These are phyloP conservation scores for Heliconius cydno DNA, from an alignment of 2,888 invertebrate genomes.

Conservation along the genomic window DNA sequence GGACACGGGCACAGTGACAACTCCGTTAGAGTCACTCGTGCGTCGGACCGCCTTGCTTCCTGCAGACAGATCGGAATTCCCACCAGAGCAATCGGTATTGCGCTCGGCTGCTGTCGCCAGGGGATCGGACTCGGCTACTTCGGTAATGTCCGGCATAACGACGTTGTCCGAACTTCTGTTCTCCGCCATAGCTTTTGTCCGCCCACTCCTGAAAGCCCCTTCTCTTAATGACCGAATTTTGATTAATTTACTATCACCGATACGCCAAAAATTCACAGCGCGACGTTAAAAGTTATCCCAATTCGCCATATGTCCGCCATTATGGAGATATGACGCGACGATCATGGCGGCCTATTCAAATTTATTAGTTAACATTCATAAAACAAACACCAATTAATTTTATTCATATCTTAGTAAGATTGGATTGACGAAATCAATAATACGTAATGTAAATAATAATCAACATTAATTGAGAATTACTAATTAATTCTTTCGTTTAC, in stretches of 20 bases:
- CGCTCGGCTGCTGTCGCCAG: conserved; percentile 85
- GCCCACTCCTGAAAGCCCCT: conserved; percentile 60
- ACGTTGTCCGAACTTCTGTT: conserved; percentile 84
- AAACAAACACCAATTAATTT: background rate
- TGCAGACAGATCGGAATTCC: conserved; percentile 69
- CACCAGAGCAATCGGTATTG: conserved; percentile 81
- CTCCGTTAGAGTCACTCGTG: conserved; percentile 69
- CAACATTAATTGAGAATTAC: background rate
- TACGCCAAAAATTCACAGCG: conserved; percentile 44
- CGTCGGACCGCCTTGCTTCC: conserved; percentile 65
- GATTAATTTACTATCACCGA: conserved; percentile 40
- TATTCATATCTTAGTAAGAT: background rate
- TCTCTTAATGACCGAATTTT: conserved; percentile 57
- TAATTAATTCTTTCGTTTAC: background rate
- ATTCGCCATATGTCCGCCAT: conserved; percentile 65
- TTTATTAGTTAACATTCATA: conserved; percentile 12
- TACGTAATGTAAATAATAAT: background rate
- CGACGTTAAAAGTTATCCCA: conserved; percentile 53
- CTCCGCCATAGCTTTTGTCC: conserved; percentile 73
- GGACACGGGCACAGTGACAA: conserved; percentile 84
- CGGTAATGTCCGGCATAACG: conserved; percentile 88
- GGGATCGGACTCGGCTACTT: conserved; percentile 84
- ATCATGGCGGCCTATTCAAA: conserved; percentile 68
- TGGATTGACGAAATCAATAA: background rate
- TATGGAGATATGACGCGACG: conserved; percentile 61